Conservation (phyloP, 2,797 vertebrate genomes). For the Argentina silus region DNA sequence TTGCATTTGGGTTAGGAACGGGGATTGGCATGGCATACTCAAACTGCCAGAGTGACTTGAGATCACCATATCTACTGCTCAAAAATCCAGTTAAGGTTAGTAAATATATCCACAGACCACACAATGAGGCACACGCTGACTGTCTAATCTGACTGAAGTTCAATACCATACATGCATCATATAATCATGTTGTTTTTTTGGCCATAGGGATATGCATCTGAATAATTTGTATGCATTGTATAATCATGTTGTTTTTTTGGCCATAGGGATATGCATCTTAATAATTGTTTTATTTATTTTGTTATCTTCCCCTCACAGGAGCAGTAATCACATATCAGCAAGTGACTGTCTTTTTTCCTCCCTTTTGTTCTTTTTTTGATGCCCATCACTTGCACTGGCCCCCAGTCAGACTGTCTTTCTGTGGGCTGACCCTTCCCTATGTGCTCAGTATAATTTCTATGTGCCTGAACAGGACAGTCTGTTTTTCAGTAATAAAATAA, state of each 20-base stretch:
- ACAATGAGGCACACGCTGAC: neutral
- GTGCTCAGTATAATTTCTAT: conserved; percentile 37
- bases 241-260: conserved; percentile 6
- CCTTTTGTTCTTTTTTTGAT: conserved; percentile 38
- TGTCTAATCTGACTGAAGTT: neutral
- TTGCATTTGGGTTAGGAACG: conserved; percentile 79
- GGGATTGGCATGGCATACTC: conserved; percentile 85
- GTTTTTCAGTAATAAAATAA: conserved; percentile 78
- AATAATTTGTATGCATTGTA: neutral
- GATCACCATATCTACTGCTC: neutral
- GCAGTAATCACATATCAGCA: conserved; percentile 53
- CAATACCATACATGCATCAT: neutral
- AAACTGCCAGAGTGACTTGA: conserved; percentile 73
- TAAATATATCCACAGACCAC: conserved; percentile 12
- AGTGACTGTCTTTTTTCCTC: conserved; percentile 48
- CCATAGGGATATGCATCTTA: conserved; percentile 7
- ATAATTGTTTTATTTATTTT: conserved; percentile 4
- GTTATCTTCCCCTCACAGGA: conserved; percentile 66
- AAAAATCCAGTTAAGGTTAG: conserved; percentile 86
- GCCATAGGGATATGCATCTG: conserved; percentile 10
- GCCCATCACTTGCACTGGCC: conserved; percentile 60
- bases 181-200: conserved; percentile 1
- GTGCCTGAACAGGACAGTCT: conserved; percentile 62
- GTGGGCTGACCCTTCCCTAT: conserved; percentile 46
- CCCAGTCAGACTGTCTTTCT: conserved; percentile 46